These are phyloP conservation scores for Lithobates pipiens DNA, from an alignment of 2,797 vertebrate genomes.

Conservation along the genomic window DNA sequence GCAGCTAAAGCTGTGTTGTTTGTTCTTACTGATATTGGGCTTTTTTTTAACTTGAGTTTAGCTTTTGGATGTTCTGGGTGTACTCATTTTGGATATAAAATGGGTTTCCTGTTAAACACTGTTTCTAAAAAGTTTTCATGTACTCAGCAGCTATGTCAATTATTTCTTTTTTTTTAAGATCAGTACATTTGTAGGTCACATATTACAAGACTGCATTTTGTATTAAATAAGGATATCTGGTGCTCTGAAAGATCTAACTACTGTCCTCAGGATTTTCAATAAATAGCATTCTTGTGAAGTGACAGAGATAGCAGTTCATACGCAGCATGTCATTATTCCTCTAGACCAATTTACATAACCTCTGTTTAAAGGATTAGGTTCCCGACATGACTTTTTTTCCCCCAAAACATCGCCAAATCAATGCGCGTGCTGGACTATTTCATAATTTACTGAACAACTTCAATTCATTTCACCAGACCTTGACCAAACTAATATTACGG, in stretches of 20 bases:
- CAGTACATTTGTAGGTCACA: background rate
- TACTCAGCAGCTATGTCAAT: background rate
- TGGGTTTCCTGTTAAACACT: background rate
- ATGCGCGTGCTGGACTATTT: background rate
- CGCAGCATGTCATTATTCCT: constrained; percentile 2
- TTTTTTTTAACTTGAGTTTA: too few species aligned
- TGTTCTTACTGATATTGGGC: too few species aligned
- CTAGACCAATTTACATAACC: background rate
- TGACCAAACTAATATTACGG: background rate
- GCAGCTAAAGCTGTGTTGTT: too few species aligned
- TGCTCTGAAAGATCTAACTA: background rate
- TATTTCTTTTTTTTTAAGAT: background rate
- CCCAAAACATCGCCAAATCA: background rate
- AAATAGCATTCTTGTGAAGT: background rate
- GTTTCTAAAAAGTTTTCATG: background rate
- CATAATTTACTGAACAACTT: background rate
- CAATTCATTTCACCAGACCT: background rate
- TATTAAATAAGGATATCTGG: background rate
- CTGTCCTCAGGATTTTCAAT: background rate
- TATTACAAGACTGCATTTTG: constrained; percentile 4
- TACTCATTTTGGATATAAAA: too few species aligned
- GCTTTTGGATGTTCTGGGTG: too few species aligned
- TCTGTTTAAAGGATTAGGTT: constrained; percentile 8
- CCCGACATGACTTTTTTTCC: background rate
- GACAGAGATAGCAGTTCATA: background rate